Base-by-base conservation (phyloP, 2,113 vertebrate genomes). In the Oxyura jamaicensis region DNA sequence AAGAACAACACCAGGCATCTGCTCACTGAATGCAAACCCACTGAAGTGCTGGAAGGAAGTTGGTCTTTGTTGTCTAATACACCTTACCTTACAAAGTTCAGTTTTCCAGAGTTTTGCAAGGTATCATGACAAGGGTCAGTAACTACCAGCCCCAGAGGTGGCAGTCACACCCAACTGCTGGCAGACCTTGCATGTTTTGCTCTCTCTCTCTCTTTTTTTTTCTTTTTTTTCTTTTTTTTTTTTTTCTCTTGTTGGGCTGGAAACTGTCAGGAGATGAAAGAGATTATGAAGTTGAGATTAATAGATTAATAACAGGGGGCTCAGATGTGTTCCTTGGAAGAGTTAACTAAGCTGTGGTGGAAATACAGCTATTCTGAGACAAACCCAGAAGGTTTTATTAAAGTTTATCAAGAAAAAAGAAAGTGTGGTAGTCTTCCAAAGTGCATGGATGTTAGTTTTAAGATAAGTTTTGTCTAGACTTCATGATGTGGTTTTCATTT, bases 381-480 rank as follows among this genome's bases (percentile, higher is more conserved):
- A 79, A 87, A 68, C 13, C 39, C 28, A 19, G 39, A 65, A 65
- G 39, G 39, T 29, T 65, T 65, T 28, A 18, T 63, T 63, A 28
- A 39, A 39, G 17, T 81, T 91, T 73, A 48, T 81, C 4, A 63
- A 90, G 28, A 59, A 50, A 92, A 88, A 46, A 55, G 41, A 90
- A 95, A 62, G 18, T 20, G 33, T 6, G n/a, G 18, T n/a, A 80
- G 68, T 94, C 67, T 95, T 82, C 12, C 72, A 90, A 92, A 93
- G 65, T 36, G 2, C 31, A 76, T 58, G 39, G 19, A 28, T 42
- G 11, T 46, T 90, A 66, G 75, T 41, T 62, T 73, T 20, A 63
- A 52, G 17, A 68, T 91, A 44, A 83, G 6, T 18, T 91, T 91
- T 92, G 8, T 42, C 73, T 86, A 56, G 76, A 53, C 60, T 71